Evolutionary conservation across 2,797 vertebrate species (phyloP).

Genomic region (Dendrocincla fuliginosa): DNA sequence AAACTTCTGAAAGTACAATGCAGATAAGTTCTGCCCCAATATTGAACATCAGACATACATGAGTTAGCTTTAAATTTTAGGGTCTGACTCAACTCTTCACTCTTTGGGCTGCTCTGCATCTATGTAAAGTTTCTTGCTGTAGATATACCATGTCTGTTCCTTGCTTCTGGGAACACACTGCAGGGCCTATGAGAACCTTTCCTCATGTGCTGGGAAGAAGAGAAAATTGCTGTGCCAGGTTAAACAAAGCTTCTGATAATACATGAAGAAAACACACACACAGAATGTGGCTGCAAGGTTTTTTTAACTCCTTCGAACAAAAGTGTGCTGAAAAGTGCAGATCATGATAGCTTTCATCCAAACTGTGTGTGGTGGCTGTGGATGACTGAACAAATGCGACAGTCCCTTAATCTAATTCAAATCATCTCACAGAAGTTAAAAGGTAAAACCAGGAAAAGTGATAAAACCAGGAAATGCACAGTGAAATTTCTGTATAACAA

Average conservation of each 20-base stretch:
- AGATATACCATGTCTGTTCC: fast-evolving
- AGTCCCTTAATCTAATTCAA: neutral
- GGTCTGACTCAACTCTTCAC: neutral
- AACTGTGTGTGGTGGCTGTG: neutral
- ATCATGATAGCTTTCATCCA: neutral
- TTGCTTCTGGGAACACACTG: neutral
- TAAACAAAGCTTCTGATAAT: neutral
- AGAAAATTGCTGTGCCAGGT: neutral
- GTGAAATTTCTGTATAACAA: neutral
- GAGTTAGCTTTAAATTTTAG: neutral
- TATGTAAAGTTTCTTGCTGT: neutral
- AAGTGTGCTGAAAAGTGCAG: neutral
- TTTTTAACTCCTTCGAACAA: neutral
- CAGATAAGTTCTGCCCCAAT: neutral
- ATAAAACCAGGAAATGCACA: neutral
- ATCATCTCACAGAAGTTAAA: neutral
- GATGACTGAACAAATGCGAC: neutral
- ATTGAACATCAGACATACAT: neutral
- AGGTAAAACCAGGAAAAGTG: neutral
- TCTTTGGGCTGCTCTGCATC: neutral
- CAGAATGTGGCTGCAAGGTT: neutral
- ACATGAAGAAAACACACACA: fast-evolving
- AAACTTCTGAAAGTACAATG: neutral
- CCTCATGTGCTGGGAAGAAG: neutral
- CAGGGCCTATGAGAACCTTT: neutral